phyloP scores from a whole-genome alignment of 2,888 invertebrate genomes.

The Eristalis intricaria region DNA sequence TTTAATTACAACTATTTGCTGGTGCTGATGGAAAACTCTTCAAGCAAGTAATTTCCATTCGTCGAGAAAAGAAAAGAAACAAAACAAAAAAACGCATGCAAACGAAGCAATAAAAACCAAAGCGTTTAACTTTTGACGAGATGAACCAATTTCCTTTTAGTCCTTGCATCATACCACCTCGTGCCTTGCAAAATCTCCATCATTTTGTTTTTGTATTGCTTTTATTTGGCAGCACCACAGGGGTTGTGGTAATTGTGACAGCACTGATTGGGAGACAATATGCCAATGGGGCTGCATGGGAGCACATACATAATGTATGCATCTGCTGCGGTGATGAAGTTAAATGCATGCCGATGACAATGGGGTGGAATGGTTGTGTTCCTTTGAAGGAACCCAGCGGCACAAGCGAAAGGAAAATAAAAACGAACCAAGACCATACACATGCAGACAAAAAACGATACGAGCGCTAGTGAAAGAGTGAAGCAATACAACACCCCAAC shows the following conservation, averaged over 20 bases:
- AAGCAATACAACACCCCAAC: constrained; percentile 49
- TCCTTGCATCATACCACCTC: constrained; percentile 30
- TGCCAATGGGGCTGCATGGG: constrained; percentile 51
- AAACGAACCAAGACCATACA: not conserved
- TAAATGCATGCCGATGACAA: constrained; percentile 65
- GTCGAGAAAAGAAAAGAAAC: constrained; percentile 2
- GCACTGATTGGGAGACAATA: constrained; percentile 65
- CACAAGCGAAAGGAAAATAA: constrained; percentile 4
- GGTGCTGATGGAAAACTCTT: constrained; percentile 27
- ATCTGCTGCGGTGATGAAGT: constrained; percentile 67
- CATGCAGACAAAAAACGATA: constrained; percentile 8
- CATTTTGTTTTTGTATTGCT: constrained; percentile 7
- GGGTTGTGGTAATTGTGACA: constrained; percentile 71
- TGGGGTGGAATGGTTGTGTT: constrained; percentile 43
- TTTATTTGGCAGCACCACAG: constrained; percentile 47
- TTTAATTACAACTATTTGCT: constrained; percentile 21
- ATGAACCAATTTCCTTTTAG: constrained; percentile 62
- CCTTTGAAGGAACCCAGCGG: constrained; percentile 43
- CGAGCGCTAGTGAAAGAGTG: constrained; percentile 20
- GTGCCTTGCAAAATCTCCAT: constrained; percentile 29
- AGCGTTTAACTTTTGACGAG: constrained; percentile 62
- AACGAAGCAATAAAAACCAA: constrained; percentile 29
- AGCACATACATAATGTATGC: constrained; percentile 63
- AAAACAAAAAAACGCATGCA: not conserved
- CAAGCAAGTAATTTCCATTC: constrained; percentile 50